Evolutionary conservation across 2,888 invertebrate species (phyloP).

Genomic region (Endomychus coccineus): DNA sequence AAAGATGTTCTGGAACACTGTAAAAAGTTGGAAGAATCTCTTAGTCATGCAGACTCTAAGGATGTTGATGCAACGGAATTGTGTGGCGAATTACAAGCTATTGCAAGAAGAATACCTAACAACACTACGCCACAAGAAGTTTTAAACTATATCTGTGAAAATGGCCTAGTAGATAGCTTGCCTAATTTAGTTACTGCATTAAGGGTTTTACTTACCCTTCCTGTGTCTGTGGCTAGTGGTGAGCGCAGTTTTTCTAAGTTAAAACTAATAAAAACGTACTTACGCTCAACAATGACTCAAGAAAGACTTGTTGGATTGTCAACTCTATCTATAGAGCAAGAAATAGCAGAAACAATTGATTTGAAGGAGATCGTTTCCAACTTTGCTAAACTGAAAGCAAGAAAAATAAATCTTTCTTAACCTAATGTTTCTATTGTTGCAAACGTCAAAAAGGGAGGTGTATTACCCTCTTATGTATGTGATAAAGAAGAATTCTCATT

Average conservation of each 20-base stretch:
- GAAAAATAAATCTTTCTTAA: constrained; percentile 3
- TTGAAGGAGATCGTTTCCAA: constrained; percentile 2
- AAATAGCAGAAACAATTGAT: constrained; percentile 12
- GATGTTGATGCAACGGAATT: constrained; percentile 6
- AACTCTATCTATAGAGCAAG: constrained; percentile 13
- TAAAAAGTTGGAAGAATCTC: constrained; percentile 6
- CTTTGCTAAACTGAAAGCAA: constrained; percentile 6
- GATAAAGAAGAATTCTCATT: no score
- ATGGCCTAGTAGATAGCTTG: constrained; percentile 25
- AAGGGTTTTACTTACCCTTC: constrained; percentile 15
- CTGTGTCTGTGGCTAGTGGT: constrained; percentile 14
- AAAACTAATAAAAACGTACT: constrained; percentile 15
- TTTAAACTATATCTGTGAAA: constrained; percentile 22
- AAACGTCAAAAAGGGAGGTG: no score
- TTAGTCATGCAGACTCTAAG: constrained; percentile 8
- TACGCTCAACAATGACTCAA: constrained; percentile 13
- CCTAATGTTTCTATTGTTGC: no score
- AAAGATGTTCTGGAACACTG: constrained; percentile 11
- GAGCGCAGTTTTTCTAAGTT: constrained; percentile 13
- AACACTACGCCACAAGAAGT: constrained; percentile 14
- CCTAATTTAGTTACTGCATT: constrained; percentile 25
- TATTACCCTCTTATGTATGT: no score
- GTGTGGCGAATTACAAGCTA: constrained; percentile 7
- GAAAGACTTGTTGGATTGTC: constrained; percentile 11
- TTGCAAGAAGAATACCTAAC: constrained; percentile 1